Evolutionary conservation across 92 coral and sea anemone species (phyloP).

Genomic region (Phenganax marumi): DNA sequence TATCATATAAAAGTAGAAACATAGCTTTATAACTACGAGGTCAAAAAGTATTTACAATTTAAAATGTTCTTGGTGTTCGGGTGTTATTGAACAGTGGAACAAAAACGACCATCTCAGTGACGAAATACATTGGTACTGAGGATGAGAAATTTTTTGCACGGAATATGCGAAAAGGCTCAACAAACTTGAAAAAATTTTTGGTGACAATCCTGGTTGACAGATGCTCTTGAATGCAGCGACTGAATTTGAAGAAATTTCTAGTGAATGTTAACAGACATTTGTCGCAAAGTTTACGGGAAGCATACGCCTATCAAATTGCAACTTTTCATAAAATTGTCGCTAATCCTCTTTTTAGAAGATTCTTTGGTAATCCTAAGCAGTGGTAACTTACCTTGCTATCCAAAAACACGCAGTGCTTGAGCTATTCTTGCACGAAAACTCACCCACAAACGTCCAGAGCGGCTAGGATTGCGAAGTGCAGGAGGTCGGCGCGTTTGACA

Average conservation of each 20-base stretch:
- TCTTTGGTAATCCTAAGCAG: background rate
- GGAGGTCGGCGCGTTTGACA: constrained; percentile 27
- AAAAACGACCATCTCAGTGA: too few species aligned
- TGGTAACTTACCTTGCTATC: background rate
- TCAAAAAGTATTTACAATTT: too few species aligned
- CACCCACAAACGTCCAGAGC: constrained; percentile 5
- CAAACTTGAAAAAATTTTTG: background rate
- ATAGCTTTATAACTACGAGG: too few species aligned
- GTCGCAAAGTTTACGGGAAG: background rate
- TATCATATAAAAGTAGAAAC: background rate
- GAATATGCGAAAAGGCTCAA: background rate
- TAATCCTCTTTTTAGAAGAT: constrained; percentile 8
- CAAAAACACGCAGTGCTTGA: background rate
- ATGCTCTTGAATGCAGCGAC: constrained; percentile 7
- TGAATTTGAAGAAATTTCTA: background rate
- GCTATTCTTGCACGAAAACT: constrained; percentile 20
- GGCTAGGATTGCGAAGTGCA: background rate
- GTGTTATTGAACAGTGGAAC: too few species aligned
- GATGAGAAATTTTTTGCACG: background rate
- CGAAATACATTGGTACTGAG: background rate
- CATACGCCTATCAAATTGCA: constrained; percentile 14
- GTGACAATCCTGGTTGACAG: constrained; percentile 27
- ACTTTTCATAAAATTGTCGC: too few species aligned
- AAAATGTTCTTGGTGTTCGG: too few species aligned
- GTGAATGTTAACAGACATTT: constrained; percentile 21